Evolutionary conservation across 2,113 vertebrate genomes (phyloP).

Genomic region (Phyllostomus hastatus): DNA sequence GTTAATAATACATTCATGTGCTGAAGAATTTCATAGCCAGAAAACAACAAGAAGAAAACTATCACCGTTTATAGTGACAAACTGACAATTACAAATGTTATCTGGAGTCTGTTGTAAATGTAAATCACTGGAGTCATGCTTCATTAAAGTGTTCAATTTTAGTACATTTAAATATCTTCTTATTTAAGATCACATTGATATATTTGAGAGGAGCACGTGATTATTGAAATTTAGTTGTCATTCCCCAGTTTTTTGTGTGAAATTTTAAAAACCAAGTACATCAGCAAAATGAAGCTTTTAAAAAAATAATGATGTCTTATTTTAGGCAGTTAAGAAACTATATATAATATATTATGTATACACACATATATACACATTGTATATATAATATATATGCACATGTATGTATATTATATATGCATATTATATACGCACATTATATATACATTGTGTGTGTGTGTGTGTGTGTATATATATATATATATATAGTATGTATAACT

Average conservation of each 20-base stretch:
- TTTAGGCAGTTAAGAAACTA: neutral
- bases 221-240: neutral
- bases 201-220: neutral
- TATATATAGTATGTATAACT: neutral
- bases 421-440: no score
- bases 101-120: neutral
- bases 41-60: slow-evolving; percentile 31
- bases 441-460: no score
- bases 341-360: no score
- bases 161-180: neutral
- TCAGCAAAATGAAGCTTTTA: neutral
- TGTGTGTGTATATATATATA: neutral
- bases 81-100: neutral
- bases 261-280: slow-evolving; percentile 15
- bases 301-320: neutral
- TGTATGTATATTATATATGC: no score
- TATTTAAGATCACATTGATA: neutral
- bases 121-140: neutral
- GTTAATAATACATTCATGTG: neutral
- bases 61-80: neutral
- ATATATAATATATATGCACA: no score
- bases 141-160: neutral
- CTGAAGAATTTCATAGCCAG: neutral
- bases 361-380: no score
- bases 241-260: neutral